Evolutionary conservation across 2,888 invertebrate genomes (phyloP), one percentile per base, ranked within the genome.

Genomic region (Creontiades dilutus): DNA sequence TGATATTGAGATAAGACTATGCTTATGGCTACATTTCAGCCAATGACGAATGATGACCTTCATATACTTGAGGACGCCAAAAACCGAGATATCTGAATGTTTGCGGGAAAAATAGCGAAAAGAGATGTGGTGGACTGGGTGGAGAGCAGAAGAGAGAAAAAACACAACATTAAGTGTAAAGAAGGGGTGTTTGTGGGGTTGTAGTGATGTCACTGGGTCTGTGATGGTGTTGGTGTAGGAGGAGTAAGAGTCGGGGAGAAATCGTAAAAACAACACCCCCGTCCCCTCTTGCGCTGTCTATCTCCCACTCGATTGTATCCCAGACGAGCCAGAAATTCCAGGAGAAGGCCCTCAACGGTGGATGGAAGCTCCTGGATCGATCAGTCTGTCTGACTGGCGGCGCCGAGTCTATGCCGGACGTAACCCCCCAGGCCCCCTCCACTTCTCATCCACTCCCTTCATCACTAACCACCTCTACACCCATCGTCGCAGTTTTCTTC

Each of bases 371-470:
- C 37, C 27, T 13, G 76, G 47, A 87, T 87, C 87, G 87, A 86
- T 86, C 68, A 61, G 76, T 87, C 87, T 87, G 87, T 87, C 87
- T 75, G 87, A 76, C 52, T 87, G 87, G 87, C 75, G 87, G 48
- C 87, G 52, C 76, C 76, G 76, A 87, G 87, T 87, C 87, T 87
- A 46, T 19, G 47, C 87, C 87, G 87, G 87, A 87, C 76, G 76
- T 57, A 0, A 12, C 46, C 75, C 19, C 57, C 85, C 27, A 55
- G 9, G 12, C 28, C 87, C 19, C 68, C 57, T 16, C 86, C 27
- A 1, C 16, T 76, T 23, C 27, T 27, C 76, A 23, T 27, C 16
- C 7, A 1, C 16, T 57, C 14, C n/a, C 37, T 2, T 37, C 37
- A 37, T 37, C 37, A 7, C 37, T 37, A 37, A 4, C 37, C 37